phyloP scores from a whole-genome alignment of 2,888 invertebrate species.

The Neocrepidodera transversa region DNA sequence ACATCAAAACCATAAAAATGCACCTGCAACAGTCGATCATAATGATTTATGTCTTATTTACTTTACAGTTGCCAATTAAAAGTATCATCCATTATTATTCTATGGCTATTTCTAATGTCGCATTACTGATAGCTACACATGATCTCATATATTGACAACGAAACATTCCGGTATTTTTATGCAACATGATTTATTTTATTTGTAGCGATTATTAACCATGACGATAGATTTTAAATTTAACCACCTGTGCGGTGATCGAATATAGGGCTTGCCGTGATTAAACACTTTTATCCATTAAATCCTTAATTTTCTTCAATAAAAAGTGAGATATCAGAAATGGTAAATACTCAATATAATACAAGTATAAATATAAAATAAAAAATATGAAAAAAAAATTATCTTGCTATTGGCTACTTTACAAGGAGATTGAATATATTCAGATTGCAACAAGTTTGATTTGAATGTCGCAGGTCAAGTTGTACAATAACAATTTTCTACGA shows the following conservation, averaged over 20 bases:
- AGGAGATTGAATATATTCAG: no score
- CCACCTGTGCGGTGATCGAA: neutral
- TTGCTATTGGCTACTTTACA: no score
- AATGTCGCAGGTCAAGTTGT: no score
- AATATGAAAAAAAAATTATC: no score
- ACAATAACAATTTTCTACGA: no score
- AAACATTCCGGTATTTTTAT: constrained; percentile 32
- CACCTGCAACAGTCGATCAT: constrained; percentile 33
- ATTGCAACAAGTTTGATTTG: no score
- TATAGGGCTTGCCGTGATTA: no score
- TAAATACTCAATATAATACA: no score
- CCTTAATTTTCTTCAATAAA: no score
- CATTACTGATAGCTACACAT: constrained; percentile 35
- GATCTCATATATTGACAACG: constrained; percentile 29
- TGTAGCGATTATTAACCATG: constrained; percentile 17
- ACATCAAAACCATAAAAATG: constrained; percentile 34
- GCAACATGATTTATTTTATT: constrained; percentile 31
- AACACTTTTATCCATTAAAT: no score
- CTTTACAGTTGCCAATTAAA: constrained; percentile 35
- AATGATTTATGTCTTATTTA: constrained; percentile 41
- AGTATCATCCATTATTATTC: constrained; percentile 40
- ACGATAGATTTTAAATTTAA: neutral
- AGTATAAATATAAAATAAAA: no score
- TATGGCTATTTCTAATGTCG: constrained; percentile 38
- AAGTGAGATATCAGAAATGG: no score